phyloP scores from a whole-genome alignment of 2,113 vertebrate species.

The Podiceps cristatus region DNA sequence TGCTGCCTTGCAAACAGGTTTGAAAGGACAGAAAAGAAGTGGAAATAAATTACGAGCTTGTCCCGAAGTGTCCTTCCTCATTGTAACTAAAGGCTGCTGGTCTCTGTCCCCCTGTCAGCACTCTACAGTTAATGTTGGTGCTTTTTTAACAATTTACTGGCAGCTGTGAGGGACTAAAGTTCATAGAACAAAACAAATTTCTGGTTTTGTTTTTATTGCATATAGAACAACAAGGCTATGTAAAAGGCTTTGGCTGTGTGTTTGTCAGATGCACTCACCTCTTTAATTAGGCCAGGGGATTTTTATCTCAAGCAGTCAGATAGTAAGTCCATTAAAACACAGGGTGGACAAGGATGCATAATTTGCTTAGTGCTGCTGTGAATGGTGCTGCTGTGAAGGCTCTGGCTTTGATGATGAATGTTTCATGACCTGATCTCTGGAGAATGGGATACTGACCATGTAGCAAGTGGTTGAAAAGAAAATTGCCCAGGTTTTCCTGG shows the following conservation, averaged over 20 bases:
- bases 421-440: background rate
- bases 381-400: background rate
- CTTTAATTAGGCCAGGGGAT: background rate
- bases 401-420: background rate
- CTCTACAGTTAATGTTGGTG: background rate
- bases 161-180: background rate
- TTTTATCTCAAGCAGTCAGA: conserved; percentile 19
- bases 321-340: conserved; percentile 35
- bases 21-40: background rate
- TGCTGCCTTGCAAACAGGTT: background rate
- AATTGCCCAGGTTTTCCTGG: background rate
- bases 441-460: background rate
- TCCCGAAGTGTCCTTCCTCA: background rate
- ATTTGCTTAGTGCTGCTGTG: background rate
- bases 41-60: background rate
- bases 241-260: background rate
- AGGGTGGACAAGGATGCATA: background rate
- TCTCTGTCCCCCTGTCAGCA: background rate
- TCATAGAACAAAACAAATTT: background rate
- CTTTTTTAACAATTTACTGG: background rate
- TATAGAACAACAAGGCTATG: background rate
- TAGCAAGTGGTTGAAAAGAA: background rate
- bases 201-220: background rate
- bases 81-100: background rate
- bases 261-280: background rate